Base-by-base conservation (phyloP, 2,797 vertebrate genomes). In the Pelodytes ibericus region DNA sequence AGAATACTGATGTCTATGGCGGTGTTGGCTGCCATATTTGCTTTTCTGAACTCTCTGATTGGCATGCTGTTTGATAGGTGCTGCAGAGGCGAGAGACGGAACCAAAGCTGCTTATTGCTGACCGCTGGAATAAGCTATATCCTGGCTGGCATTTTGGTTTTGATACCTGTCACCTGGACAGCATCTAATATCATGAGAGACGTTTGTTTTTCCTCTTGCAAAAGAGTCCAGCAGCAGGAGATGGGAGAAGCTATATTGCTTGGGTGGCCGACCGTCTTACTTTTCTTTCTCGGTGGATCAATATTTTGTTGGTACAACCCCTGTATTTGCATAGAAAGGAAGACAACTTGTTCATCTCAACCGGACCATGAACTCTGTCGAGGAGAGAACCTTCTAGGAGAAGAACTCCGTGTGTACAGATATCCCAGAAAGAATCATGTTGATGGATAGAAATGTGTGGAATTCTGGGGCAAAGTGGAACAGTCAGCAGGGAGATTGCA, bases 191-290 rank as follows among this genome's bases (percentile, higher is more conserved):
- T 98, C 84, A 91, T 98, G 60, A 87, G 20, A 0, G 93, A 98
- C 25, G 97, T 99, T 88, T 94, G 96, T 10, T 65, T 57, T 51
- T 57, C 61, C 10, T 39, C 86, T n/a, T 77, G 98, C 58, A 84
- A 94, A 0, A 72, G 71, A 0, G 91, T 94, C 1, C 93, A 93
- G 84, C 95, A 97, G 7, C 80, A 94, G 61, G 96, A 99, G 82
- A 90, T 98, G 0, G 97, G 97, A 0, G 95, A 94, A 0, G 95
- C 97, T 0, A 93, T 99, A 0, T 98, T 94, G 74, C 89, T 99
- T 0, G 97, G 97, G 41, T 99, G 97, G 96, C 88, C 90, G 15
- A 88, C 93, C 0, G 0, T 85, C 0, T 92, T 86, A 0, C 87
- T 96, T 58, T 88, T 98, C 20, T 85, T 96, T 0, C 69, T 79